phyloP scores from a whole-genome alignment of 2,797 vertebrate species.

The Semotilus atromaculatus region DNA sequence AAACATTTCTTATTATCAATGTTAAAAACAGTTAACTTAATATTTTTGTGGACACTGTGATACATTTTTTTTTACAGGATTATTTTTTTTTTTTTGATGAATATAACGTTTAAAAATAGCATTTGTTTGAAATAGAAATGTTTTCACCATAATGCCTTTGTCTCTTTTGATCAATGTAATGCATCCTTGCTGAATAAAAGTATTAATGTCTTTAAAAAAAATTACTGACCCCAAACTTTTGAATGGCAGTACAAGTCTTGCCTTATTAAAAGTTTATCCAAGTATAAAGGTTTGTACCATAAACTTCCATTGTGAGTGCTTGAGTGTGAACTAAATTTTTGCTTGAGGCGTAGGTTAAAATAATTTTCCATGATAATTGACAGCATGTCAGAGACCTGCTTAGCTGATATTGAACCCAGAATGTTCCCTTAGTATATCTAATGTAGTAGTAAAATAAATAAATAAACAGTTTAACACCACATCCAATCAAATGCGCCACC shows the following conservation, averaged over 20 bases:
- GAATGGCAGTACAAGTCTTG: not conserved
- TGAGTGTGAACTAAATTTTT: not conserved
- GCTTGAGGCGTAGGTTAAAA: not conserved
- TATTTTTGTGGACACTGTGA: too few relatives aligned
- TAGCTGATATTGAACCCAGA: not conserved
- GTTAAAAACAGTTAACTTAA: too few relatives aligned
- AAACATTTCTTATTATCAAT: too few relatives aligned
- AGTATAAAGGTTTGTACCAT: not conserved
- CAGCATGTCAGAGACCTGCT: not conserved
- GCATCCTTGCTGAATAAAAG: too few relatives aligned
- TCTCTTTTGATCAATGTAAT: too few relatives aligned
- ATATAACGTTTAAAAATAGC: too few relatives aligned
- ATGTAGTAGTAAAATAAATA: not conserved
- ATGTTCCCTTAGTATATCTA: not conserved
- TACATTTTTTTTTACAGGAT: too few relatives aligned
- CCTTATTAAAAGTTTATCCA: not conserved
- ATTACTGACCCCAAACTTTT: not conserved
- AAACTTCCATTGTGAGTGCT: not conserved
- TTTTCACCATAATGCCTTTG: too few relatives aligned
- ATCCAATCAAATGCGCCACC: not conserved
- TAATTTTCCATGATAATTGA: not conserved
- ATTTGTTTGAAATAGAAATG: too few relatives aligned
- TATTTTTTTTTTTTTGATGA: too few relatives aligned
- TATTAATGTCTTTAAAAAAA: too few relatives aligned
- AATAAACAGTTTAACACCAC: not conserved